A percentile compares a stretch with the other conserved stretches of the same genome.
phyloP scores from a whole-genome alignment of 1,140 invertebrate species.

The Bradynema listronoti region DNA sequence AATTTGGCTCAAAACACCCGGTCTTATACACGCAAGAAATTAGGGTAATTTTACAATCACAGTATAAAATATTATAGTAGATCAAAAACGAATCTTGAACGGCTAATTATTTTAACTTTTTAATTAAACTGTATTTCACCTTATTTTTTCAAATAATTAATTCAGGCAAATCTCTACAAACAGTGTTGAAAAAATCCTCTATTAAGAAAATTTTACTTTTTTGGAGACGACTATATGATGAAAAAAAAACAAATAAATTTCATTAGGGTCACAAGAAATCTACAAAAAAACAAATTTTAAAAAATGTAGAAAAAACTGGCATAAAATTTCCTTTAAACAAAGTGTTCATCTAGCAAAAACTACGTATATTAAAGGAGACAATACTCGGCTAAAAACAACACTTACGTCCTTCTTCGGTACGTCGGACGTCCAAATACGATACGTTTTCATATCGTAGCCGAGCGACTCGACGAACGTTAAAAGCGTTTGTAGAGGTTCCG shows the following conservation, averaged over 20 bases:
- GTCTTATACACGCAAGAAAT: no score
- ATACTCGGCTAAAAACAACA: neutral
- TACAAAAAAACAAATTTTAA: neutral
- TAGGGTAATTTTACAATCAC: no score
- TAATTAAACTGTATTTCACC: no score
- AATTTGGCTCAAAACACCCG: no score
- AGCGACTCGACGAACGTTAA: conserved; percentile 35
- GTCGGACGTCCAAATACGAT: conserved; percentile 41
- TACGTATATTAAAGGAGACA: no score
- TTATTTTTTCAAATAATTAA: no score
- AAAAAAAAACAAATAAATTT: neutral
- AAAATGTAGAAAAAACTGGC: neutral
- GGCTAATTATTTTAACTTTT: no score
- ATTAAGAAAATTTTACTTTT: neutral
- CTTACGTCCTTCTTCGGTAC: conserved; percentile 36
- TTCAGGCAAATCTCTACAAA: no score
- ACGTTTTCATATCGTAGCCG: conserved; percentile 21
- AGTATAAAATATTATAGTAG: no score
- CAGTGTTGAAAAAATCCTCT: no score
- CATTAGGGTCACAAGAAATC: neutral
- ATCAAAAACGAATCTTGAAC: no score
- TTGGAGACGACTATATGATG: neutral
- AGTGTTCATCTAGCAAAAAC: neutral
- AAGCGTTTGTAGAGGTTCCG: conserved; percentile 25
- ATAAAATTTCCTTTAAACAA: neutral